Evolutionary conservation across 2,113 vertebrate species (phyloP).

Genomic region (Varanus komodoensis): DNA sequence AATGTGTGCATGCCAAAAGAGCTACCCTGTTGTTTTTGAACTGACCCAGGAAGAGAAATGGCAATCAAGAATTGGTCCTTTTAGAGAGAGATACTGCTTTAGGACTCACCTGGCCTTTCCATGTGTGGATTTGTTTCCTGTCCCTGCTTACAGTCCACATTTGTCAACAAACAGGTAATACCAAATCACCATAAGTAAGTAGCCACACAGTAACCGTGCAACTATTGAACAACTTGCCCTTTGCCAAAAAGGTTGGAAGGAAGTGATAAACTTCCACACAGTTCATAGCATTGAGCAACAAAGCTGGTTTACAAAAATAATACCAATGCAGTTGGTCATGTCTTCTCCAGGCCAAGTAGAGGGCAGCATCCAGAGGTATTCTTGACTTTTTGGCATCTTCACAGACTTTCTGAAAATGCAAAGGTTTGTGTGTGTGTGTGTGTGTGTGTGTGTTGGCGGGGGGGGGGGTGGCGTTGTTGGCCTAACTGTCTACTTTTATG

Average conservation of each 20-base stretch:
- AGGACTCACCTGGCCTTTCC: neutral
- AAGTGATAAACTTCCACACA: neutral
- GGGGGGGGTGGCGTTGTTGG: neutral
- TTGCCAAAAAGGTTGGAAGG: neutral
- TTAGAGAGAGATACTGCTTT: neutral
- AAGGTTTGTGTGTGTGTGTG: neutral
- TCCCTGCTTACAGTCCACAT: neutral
- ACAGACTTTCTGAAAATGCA: neutral
- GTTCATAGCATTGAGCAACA: neutral
- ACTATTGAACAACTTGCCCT: neutral
- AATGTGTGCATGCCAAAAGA: neutral
- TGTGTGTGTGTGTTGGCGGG: no score
- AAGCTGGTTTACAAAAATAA: neutral
- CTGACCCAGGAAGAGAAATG: neutral
- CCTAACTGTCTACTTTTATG: neutral
- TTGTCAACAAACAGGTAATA: neutral
- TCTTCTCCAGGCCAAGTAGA: no score
- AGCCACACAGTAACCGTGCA: neutral
- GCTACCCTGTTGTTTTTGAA: neutral
- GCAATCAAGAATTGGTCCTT: neutral
- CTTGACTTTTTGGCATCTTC: neutral
- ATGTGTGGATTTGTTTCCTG: neutral
- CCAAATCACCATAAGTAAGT: neutral
- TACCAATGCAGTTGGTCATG: no score
- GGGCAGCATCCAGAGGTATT: neutral